These are phyloP conservation scores for Stenurella melanura DNA, from an alignment of 2,888 invertebrate species.

Conservation along the genomic window DNA sequence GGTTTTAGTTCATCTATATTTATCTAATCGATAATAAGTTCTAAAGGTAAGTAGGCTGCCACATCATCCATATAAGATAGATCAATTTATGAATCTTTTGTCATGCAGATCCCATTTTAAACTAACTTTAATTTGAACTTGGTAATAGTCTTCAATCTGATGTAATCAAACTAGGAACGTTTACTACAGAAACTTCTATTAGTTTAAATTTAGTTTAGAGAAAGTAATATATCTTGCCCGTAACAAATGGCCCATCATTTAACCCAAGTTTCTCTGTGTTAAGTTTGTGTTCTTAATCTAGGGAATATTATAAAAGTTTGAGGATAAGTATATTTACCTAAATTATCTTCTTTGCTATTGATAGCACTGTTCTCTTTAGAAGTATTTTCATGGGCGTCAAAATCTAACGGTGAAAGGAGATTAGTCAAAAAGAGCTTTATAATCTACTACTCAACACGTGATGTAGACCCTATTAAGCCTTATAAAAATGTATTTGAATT, in stretches of 20 bases:
- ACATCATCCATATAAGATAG: no score
- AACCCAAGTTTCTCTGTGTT: neutral
- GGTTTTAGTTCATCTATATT: no score
- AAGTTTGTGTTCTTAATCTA: neutral
- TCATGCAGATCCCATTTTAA: no score
- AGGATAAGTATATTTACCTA: neutral
- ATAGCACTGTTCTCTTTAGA: neutral
- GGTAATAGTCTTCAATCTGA: no score
- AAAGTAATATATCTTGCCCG: neutral
- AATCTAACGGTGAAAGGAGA: neutral
- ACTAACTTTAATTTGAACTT: no score
- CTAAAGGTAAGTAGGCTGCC: no score
- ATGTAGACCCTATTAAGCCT: neutral
- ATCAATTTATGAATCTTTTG: no score
- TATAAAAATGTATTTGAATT: neutral
- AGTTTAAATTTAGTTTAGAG: no score
- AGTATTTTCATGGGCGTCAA: neutral
- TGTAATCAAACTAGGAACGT: no score
- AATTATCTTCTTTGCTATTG: neutral
- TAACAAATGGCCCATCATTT: neutral
- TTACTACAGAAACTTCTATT: no score
- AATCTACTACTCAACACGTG: neutral
- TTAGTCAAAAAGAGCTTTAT: neutral
- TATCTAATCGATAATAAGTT: no score
- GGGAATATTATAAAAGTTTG: neutral